Base-by-base conservation (phyloP, 2,888 invertebrate genomes). In the Chaetogeoica ovagalla region DNA sequence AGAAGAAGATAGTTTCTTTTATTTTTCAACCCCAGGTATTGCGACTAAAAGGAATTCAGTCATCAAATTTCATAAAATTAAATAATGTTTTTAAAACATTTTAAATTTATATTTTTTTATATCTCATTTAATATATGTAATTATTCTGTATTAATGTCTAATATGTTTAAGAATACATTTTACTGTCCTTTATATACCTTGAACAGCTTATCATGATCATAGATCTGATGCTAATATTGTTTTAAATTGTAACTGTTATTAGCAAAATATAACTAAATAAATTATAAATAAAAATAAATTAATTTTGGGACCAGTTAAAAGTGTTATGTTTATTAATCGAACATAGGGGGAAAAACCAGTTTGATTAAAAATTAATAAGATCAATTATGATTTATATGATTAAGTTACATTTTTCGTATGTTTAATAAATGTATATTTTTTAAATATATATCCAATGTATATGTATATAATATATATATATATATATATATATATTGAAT, bases 21-120 rank as follows among this genome's bases (percentile, higher is more conserved):
- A 70, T 69, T 70, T 69, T 69, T 55, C 21, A 69, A 70, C 23
- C 68, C 62, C 39, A 9, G 11, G 11, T 48, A 59, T 52, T 57
- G 57, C 21, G 74, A 65, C 59, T 76, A 60, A 48, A 43, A 43
- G 59, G 0, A 66, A 48, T 60, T 30, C 60, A 76, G 68, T 76
- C 59, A 76, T 60, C 30, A 57, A 43, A 23, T 43, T 76, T 48
- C 66, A 30, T 48, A 62, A 77, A 48, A 43, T 62, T 69, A 69
- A 70, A 70, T 62, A 11, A 76, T 69, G 21, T 69, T 62, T 77
- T 62, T 52, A 62, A 17, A 30, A 60, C 62, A 48, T 62, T 30
- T 70, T 55, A 68, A 68, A 76, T 76, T 76, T 76, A 68, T 76
- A 76, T 76, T 76, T 73, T 43, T 76, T 76, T 76, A 66, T 76